A percentile compares a stretch with the other conserved stretches of the same genome.
These are phyloP conservation scores for Hypomecis punctinalis DNA, from an alignment of 2,888 invertebrate species.

Conservation along the genomic window DNA sequence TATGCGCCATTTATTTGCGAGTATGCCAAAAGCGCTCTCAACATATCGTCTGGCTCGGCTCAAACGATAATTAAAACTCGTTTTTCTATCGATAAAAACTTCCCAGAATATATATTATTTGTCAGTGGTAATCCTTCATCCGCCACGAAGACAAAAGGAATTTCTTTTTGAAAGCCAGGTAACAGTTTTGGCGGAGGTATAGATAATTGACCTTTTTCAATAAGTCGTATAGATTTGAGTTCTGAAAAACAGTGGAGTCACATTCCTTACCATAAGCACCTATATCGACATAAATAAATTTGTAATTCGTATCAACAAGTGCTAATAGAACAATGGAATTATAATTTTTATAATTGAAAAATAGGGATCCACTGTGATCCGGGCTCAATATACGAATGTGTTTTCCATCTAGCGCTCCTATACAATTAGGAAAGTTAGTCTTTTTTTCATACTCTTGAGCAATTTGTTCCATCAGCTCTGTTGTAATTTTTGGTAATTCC, in stretches of 20 bases:
- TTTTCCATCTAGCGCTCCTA: constrained; percentile 9
- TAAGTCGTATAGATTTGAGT: constrained; percentile 42
- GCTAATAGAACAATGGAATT: constrained; percentile 35
- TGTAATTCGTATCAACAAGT: constrained; percentile 33
- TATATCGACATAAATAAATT: constrained; percentile 20
- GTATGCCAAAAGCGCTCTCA: constrained; percentile 33
- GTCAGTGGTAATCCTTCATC: constrained; percentile 36
- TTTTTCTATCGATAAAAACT: constrained; percentile 27
- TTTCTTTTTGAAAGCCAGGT: constrained; percentile 25
- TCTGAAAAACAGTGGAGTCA: constrained; percentile 43
- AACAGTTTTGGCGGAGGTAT: constrained; percentile 15
- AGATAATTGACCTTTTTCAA: constrained; percentile 33
- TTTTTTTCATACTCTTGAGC: constrained; percentile 20
- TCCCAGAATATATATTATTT: constrained; percentile 32
- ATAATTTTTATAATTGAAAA: constrained; percentile 29
- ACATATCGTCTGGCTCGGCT: constrained; percentile 31
- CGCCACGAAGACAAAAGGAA: constrained; percentile 37
- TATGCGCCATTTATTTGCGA: constrained; percentile 36
- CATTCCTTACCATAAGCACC: constrained; percentile 32
- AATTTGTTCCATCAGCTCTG: constrained; percentile 30
- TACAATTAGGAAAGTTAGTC: constrained; percentile 9
- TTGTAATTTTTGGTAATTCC: not conserved
- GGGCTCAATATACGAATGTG: constrained; percentile 24
- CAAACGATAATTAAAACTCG: constrained; percentile 28
- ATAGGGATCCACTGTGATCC: constrained; percentile 26